phyloP scores from a whole-genome alignment of 2,888 invertebrate species.

The Diarsia brunnea region DNA sequence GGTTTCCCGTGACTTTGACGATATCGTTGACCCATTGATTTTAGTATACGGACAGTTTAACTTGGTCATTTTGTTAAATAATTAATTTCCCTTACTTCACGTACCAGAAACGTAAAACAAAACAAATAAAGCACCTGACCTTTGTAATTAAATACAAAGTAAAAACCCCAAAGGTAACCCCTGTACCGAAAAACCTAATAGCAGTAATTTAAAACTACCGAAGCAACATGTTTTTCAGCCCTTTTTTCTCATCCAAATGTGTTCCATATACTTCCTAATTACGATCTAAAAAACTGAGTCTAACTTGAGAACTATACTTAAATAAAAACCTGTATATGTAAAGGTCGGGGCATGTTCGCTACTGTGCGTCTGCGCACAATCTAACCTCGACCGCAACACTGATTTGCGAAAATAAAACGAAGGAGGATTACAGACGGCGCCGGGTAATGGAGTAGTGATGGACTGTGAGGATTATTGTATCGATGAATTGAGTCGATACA shows the following conservation, averaged over 20 bases:
- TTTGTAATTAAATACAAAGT: constrained; percentile 18
- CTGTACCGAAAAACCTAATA: constrained; percentile 40
- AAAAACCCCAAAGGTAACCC: constrained; percentile 17
- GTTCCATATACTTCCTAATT: constrained; percentile 62
- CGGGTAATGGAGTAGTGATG: constrained; percentile 83
- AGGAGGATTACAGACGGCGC: constrained; percentile 86
- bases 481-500: constrained; percentile 46
- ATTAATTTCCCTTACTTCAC: background rate
- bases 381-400: constrained; percentile 83
- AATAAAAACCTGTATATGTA: constrained; percentile 51
- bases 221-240: constrained; percentile 34
- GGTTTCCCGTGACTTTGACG: too few species aligned
- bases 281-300: constrained; percentile 44
- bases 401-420: constrained; percentile 90
- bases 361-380: constrained; percentile 76
- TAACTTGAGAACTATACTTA: constrained; percentile 42
- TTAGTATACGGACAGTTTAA: background rate
- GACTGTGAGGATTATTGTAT: constrained; percentile 36
- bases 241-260: constrained; percentile 43
- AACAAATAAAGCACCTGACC: constrained; percentile 9
- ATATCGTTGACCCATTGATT: background rate
- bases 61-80: background rate
- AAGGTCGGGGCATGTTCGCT: constrained; percentile 65
- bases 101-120: constrained; percentile 1
- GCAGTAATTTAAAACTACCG: constrained; percentile 47